These are phyloP conservation scores for Elanus axillaris DNA, from an alignment of 2,113 vertebrate genomes.

Conservation along the genomic window DNA sequence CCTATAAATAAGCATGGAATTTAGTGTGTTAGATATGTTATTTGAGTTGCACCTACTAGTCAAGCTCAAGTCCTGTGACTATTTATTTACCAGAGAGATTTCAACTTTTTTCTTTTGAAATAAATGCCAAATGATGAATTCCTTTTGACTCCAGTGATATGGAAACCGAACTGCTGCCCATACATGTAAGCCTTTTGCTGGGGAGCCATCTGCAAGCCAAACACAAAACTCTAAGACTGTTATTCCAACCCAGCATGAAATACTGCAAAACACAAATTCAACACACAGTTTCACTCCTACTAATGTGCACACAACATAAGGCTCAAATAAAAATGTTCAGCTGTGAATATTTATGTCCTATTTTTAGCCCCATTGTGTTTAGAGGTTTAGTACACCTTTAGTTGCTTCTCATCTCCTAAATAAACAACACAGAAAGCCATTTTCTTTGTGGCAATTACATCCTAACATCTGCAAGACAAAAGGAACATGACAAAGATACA, in stretches of 20 bases:
- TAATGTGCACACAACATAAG: not conserved
- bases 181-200: not conserved
- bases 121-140: not conserved
- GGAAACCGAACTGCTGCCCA: not conserved
- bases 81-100: not conserved
- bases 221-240: not conserved
- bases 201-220: not conserved
- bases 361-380: not conserved
- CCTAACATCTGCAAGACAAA: not conserved
- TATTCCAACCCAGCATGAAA: not conserved
- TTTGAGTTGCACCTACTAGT: not conserved
- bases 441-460: not conserved
- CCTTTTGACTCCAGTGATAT: not conserved
- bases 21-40: not conserved
- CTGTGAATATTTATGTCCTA: not conserved
- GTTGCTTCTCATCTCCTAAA: not conserved
- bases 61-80: not conserved
- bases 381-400: not conserved
- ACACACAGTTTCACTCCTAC: not conserved
- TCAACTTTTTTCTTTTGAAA: not conserved
- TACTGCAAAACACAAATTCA: not conserved
- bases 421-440: not conserved
- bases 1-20: not conserved
- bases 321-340: not conserved
- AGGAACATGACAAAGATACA: not conserved